Conservation (phyloP, 1,140 invertebrate species). For the Leptinotarsa lineolata region DNA sequence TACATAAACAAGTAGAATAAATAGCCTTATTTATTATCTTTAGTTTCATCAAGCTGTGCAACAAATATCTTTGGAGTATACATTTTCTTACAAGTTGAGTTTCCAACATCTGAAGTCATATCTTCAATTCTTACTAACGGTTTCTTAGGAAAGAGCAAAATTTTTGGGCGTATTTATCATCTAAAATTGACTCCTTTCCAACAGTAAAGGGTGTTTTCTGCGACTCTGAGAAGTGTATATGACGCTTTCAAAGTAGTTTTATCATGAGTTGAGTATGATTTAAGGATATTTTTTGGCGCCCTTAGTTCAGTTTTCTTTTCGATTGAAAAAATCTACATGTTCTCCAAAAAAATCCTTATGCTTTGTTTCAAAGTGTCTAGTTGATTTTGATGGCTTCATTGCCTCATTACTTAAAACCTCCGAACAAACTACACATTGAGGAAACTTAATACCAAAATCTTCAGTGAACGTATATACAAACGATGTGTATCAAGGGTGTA, state of each 20-base stretch:
- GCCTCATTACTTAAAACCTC: conserved; percentile 13
- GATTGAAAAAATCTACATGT: not conserved
- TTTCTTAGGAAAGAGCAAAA: conserved; percentile 25
- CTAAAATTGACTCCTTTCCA: conserved; percentile 20
- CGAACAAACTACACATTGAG: conserved; percentile 22
- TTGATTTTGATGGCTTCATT: conserved; percentile 10
- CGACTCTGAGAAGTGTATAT: conserved; percentile 21
- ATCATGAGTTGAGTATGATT: too few species aligned
- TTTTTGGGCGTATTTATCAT: conserved; percentile 6
- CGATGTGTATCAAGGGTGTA: conserved; percentile 23
- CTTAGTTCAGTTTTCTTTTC: not conserved
- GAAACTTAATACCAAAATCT: conserved; percentile 27
- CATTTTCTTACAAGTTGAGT: conserved; percentile 26
- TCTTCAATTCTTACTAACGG: conserved; percentile 18
- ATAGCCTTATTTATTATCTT: conserved; percentile 35
- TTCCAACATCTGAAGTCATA: conserved; percentile 23
- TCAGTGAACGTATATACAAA: conserved; percentile 28
- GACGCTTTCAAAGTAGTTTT: conserved; percentile 9
- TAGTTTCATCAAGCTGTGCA: conserved; percentile 41
- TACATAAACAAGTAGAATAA: conserved; percentile 40
- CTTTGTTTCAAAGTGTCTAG: conserved; percentile 9
- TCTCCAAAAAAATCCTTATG: not conserved
- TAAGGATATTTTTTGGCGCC: too few species aligned
- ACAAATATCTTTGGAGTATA: conserved; percentile 35
- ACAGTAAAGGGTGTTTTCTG: conserved; percentile 12